These are phyloP conservation scores for Nephrotoma appendiculata DNA, from an alignment of 2,888 invertebrate species.

Conservation along the genomic window DNA sequence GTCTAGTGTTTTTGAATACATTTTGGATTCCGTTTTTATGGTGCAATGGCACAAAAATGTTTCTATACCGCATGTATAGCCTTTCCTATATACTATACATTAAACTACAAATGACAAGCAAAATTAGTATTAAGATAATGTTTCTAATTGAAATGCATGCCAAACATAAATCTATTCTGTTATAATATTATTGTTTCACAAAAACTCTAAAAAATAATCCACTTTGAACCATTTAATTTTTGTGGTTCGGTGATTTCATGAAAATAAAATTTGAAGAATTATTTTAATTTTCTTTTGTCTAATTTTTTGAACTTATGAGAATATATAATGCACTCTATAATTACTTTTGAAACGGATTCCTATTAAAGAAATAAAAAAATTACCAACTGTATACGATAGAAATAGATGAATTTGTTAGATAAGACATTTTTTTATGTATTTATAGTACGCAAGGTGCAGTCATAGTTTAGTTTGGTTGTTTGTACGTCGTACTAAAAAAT, in stretches of 20 bases:
- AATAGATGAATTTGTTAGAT: not conserved
- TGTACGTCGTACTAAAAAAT: not conserved
- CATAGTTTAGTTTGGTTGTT: not conserved
- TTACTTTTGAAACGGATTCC: not conserved
- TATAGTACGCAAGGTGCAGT: not conserved
- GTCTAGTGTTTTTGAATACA: not conserved
- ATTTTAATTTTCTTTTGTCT: not conserved
- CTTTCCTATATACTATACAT: not conserved
- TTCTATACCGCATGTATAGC: not conserved
- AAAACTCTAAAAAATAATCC: not conserved
- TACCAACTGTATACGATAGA: not conserved
- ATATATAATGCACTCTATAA: not conserved
- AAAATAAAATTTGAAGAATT: not conserved
- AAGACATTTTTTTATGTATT: not conserved
- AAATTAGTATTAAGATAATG: not conserved
- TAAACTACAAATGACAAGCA: not conserved
- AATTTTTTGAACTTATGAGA: not conserved
- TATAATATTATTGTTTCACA: not conserved
- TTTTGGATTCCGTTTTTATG: not conserved
- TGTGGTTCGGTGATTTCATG: not conserved
- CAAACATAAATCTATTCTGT: not conserved
- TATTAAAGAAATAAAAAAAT: not conserved
- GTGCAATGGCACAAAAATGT: not conserved
- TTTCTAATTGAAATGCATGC: not conserved
- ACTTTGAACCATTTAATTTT: not conserved